Base-by-base conservation (phyloP, 37 sponge, comb jelly and placozoan species). In the Petrosia ficiformis region DNA sequence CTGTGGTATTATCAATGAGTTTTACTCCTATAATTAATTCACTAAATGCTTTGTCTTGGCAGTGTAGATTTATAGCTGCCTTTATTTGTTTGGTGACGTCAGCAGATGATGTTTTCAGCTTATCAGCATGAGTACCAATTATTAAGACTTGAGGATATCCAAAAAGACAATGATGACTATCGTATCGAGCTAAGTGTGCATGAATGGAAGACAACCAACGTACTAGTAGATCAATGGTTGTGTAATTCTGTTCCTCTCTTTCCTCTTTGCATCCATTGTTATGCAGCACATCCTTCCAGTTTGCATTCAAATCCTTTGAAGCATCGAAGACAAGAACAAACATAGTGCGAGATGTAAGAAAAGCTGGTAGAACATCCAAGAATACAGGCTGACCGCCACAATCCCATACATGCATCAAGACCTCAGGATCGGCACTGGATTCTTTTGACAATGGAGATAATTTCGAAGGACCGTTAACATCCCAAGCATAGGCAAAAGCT, bases 321-420 rank as follows among this genome's bases (percentile, higher is more conserved):
- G 80, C 76, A 68, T 86, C 75, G 74, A 80, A 86, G 32, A 80
- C 35, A 33, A 86, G 71, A 33, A 86, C 36, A 54, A 79, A 74
- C 58, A 76, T 71, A 8, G 84, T 70, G 2, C 71, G 57, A 8
- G 78, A 65, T 22, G 84, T 77, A 3, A 79, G 69, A 59, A 86
- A 86, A 36, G 80, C 64, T 44, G 86, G 75, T 39, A 79, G 60
- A 29, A 80, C 42, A 54, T 66, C 75, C 14, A 79, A 75, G 35
- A 86, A 86, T 25, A 79, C 76, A 11, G 42, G 63, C 31, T 79
- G 86, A 16, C 86, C 86, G 42, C 86, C 86, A 86, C 86, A 79
- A 58, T 86, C 86, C 86, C 86, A 85, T 31, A 78, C 57, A 71
- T 72, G 44, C 40, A 84, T 42, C 21, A 24, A n/a, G n/a, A n/a